Base-by-base conservation (phyloP, 2,888 invertebrate genomes). In the Mesochorus sp. region DNA sequence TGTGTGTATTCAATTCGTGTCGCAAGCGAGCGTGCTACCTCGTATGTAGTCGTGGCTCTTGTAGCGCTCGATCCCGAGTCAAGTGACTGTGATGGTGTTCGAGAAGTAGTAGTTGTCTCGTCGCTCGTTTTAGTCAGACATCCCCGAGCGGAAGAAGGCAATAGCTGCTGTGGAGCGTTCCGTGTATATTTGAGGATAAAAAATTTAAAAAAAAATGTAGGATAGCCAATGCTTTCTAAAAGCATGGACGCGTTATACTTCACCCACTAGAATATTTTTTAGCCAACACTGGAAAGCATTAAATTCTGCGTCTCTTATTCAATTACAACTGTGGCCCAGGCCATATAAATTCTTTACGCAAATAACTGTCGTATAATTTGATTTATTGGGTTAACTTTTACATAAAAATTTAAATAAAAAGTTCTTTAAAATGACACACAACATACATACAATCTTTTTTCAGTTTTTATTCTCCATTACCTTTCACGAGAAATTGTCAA, bases 301-400 rank as follows among this genome's bases (percentile, higher is more conserved):
- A 39, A n/a, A n/a, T n/a, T n/a, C n/a, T n/a, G n/a, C n/a, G n/a
- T 39, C 62, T 49, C 47, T 73, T 57, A 73, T 77, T 77, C 31
- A 57, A 77, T 77, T 77, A 62, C 57, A 4, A 14, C 55, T 24
- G 21, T 39, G 3, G 39, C 61, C 2, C 51, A n/a, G 47, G 73
- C 17, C 34, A 49, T 37, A 39, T 55, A 37, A 62, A 68, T 77
- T 77, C 39, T 55, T 62, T 73, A 62, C 26, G 49, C 47, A 68
- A 68, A 73, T 24, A 73, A 73, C 49, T 55, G 24, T 39, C 57
- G 28, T 14, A 24, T 6, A 64, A 77, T 77, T 68, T 34, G 19
- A 68, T 77, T 77, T 68, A 19, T 12, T n/a, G 14, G 53, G 37
- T 31, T n/a, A 34, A 34, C 14, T 57, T 10, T 8, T n/a, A 34